Conservation (phyloP, 2,888 invertebrate species). For the Aricia artaxerxes region DNA sequence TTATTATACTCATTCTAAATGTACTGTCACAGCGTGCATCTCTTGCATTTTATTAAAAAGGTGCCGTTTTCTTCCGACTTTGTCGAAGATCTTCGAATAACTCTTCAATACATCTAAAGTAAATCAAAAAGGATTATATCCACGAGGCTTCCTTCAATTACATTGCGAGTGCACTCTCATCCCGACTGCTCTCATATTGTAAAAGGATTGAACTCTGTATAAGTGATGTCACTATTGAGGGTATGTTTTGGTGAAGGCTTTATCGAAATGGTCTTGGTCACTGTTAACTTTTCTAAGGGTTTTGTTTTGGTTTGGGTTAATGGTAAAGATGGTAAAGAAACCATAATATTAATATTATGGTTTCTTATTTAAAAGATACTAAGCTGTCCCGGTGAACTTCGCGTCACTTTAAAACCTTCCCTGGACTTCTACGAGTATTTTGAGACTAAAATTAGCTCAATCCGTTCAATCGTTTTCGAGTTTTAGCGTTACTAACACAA, state of each 20-base stretch:
- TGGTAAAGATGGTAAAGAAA: too few relatives aligned
- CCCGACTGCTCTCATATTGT: neutral
- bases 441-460: too few relatives aligned
- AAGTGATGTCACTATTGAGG: neutral
- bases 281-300: neutral
- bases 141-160: constrained; percentile 15
- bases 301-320: too few relatives aligned
- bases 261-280: neutral
- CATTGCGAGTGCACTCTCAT: constrained; percentile 6
- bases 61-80: neutral
- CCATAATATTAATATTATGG: too few relatives aligned
- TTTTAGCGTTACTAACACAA: too few relatives aligned
- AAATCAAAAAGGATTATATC: constrained; percentile 14
- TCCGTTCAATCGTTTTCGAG: too few relatives aligned
- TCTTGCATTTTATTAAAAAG: neutral
- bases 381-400: too few relatives aligned
- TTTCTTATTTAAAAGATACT: too few relatives aligned
- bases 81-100: neutral
- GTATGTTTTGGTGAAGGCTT: neutral
- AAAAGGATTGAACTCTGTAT: constrained; percentile 6
- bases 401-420: too few relatives aligned
- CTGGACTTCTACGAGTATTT: too few relatives aligned
- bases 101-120: neutral
- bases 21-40: neutral
- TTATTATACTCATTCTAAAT: too few relatives aligned